Evolutionary conservation across 2,797 vertebrate genomes (phyloP).

Genomic region (Nannoperca australis): DNA sequence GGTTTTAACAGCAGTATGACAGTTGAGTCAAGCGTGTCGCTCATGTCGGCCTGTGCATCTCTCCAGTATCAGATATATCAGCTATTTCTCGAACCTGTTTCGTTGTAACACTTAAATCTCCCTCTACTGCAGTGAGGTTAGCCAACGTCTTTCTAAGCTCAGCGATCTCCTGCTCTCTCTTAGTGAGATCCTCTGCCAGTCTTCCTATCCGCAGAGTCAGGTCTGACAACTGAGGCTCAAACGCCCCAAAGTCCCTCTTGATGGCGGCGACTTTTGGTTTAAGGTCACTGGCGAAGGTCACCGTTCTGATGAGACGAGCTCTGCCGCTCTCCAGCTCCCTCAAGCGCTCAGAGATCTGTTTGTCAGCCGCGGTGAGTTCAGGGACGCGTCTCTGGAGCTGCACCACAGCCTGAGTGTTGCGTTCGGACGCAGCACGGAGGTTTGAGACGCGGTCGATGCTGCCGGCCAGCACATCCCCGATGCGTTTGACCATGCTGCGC

Average conservation of each 20-base stretch:
- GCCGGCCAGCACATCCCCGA: slow-evolving; percentile 89
- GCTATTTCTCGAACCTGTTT: slow-evolving; percentile 66
- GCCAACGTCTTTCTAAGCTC: slow-evolving; percentile 87
- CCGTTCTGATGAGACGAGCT: slow-evolving; percentile 89
- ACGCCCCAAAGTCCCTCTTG: slow-evolving; percentile 87
- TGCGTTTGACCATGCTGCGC: slow-evolving; percentile 86
- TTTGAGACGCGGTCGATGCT: slow-evolving; percentile 90
- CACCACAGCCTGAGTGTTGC: slow-evolving; percentile 85
- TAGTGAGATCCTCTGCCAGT: slow-evolving; percentile 87
- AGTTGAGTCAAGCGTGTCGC: neutral
- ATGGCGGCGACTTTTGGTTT: slow-evolving; percentile 92
- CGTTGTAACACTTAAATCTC: slow-evolving; percentile 64
- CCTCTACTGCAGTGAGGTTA: slow-evolving; percentile 84
- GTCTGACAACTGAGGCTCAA: slow-evolving; percentile 90
- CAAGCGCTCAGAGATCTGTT: slow-evolving; percentile 83
- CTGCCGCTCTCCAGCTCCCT: slow-evolving; percentile 89
- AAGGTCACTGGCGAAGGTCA: slow-evolving; percentile 92
- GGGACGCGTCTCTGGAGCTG: slow-evolving; percentile 79
- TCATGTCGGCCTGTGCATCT: slow-evolving; percentile 49
- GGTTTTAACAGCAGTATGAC: slow-evolving; percentile 47
- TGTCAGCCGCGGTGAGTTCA: slow-evolving; percentile 82
- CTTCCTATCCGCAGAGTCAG: slow-evolving; percentile 91
- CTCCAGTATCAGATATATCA: slow-evolving; percentile 56
- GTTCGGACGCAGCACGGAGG: slow-evolving; percentile 85
- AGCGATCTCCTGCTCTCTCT: slow-evolving; percentile 86